Conservation (phyloP, 2,113 vertebrate species). For the Tychaedon coryphoeus region DNA sequence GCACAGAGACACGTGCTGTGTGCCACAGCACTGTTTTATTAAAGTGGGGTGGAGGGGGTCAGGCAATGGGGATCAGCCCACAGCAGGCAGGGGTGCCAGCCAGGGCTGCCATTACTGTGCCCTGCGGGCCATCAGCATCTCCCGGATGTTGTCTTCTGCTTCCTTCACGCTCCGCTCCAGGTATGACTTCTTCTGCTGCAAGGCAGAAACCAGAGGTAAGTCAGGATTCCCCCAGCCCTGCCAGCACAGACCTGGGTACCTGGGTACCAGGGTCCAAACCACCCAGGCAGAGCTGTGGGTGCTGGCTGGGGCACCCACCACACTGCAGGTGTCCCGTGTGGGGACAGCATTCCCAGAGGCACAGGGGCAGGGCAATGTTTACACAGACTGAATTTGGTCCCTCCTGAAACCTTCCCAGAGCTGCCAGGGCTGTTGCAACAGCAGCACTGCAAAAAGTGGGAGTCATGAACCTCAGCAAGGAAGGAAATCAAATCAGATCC, state of each 20-base stretch:
- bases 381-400: not conserved
- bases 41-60: not conserved
- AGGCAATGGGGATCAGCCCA: not conserved
- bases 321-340: not conserved
- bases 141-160: constrained; percentile 94
- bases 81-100: not conserved
- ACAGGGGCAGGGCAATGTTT: not conserved
- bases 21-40: not conserved
- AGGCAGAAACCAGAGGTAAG: constrained; percentile 1
- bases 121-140: constrained; percentile 93
- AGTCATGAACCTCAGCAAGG: not conserved
- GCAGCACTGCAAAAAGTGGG: not conserved
- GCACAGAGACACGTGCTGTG: not conserved
- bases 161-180: constrained; percentile 94
- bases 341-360: not conserved
- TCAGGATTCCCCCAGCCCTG: not conserved
- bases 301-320: not conserved
- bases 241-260: not conserved
- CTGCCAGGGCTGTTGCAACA: not conserved
- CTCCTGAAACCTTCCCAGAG: not conserved
- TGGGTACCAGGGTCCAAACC: not conserved
- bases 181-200: constrained; percentile 93
- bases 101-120: constrained; percentile 71
- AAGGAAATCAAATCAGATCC: not conserved
- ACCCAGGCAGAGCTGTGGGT: not conserved